Percentiles rank a stretch among this genome's conserved stretches.
Conservation (phyloP, 2,113 vertebrate species). For the Oreamnos americanus region DNA sequence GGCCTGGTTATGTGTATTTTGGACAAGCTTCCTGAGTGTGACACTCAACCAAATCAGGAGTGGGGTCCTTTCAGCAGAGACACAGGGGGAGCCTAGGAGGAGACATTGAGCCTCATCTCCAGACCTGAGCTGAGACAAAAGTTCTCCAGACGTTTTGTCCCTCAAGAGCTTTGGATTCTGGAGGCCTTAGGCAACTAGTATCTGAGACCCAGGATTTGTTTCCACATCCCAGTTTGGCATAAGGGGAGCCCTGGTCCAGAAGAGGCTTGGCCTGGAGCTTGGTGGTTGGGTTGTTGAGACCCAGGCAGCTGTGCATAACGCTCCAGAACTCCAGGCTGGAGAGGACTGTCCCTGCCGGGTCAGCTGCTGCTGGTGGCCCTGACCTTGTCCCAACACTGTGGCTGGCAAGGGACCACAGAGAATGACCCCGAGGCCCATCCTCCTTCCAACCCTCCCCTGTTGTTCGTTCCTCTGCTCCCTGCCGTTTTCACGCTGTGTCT, state of each 20-base stretch:
- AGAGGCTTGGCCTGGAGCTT: not conserved
- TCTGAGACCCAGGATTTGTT: not conserved
- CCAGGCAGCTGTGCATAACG: not conserved
- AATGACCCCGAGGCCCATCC: conserved; percentile 76
- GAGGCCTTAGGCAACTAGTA: not conserved
- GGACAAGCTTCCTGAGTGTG: not conserved
- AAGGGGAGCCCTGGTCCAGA: not conserved
- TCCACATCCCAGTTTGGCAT: not conserved
- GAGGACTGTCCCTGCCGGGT: not conserved
- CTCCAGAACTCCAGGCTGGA: not conserved
- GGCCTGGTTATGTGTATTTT: not conserved
- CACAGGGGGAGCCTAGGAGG: not conserved
- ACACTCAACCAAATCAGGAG: too few species aligned
- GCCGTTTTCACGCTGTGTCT: conserved; percentile 86
- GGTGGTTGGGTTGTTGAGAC: not conserved
- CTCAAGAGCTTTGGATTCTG: not conserved
- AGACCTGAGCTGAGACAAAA: not conserved
- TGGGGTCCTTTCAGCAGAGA: not conserved
- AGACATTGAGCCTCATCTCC: not conserved
- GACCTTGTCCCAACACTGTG: not conserved
- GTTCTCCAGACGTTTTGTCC: not conserved
- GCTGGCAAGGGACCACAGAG: conserved; percentile 48
- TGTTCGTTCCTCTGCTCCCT: conserved; percentile 76
- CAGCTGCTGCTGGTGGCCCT: not conserved
- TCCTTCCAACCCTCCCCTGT: conserved; percentile 62